Evolutionary conservation across 2,888 invertebrate species (phyloP).

Genomic region (Amiota communis): DNA sequence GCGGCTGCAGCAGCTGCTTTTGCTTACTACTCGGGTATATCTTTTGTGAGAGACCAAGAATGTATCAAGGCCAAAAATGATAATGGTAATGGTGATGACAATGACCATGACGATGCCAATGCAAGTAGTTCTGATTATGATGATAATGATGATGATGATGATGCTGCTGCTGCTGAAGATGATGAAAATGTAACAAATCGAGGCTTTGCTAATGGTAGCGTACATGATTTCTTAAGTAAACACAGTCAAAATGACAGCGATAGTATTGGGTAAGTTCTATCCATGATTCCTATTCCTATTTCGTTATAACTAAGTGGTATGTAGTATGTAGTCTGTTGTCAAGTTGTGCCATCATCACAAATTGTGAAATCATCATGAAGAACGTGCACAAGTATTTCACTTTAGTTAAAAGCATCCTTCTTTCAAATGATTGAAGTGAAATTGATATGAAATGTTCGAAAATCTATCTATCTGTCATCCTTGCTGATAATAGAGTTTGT

Average conservation of each 20-base stretch:
- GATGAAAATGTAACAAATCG: slow-evolving; percentile 45
- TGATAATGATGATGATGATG: slow-evolving; percentile 51
- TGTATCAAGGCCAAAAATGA: slow-evolving; percentile 11
- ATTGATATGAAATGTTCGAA: too few species aligned
- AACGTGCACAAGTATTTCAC: too few species aligned
- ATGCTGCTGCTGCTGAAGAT: slow-evolving; percentile 41
- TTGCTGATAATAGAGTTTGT: too few species aligned
- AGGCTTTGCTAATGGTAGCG: slow-evolving; percentile 41
- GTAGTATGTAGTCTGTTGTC: too few species aligned
- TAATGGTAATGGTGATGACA: background rate
- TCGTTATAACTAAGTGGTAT: too few species aligned
- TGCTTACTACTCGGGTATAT: slow-evolving; percentile 63
- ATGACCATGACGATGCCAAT: slow-evolving; percentile 37
- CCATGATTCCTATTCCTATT: too few species aligned
- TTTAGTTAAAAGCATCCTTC: too few species aligned
- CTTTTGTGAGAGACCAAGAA: slow-evolving; percentile 59
- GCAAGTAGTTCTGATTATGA: slow-evolving; percentile 50
- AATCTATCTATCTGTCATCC: too few species aligned
- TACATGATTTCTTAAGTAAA: slow-evolving; percentile 56
- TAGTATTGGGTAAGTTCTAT: slow-evolving; percentile 55
- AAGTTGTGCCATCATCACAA: too few species aligned
- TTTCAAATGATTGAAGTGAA: too few species aligned
- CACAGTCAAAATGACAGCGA: slow-evolving; percentile 55
- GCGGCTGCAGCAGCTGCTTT: slow-evolving; percentile 60
- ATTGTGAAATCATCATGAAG: too few species aligned